A percentile compares a stretch with the other conserved stretches of the same genome.
Conservation (phyloP, 2,888 invertebrate genomes). For the Hipparchia semele region DNA sequence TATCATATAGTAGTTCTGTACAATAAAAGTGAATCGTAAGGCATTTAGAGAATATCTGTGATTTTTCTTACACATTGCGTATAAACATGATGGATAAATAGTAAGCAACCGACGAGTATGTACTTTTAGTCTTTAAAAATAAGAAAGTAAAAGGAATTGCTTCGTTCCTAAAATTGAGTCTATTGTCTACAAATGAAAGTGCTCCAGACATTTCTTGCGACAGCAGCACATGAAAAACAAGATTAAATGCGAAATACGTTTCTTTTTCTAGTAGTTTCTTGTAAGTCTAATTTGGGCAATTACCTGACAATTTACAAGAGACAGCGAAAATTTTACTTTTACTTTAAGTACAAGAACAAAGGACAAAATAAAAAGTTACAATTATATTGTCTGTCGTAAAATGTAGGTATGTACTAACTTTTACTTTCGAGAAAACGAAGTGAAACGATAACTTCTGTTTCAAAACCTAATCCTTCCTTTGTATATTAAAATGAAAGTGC, state of each 20-base stretch:
- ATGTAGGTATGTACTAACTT: conserved; percentile 1
- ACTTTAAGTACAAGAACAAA: conserved; percentile 1
- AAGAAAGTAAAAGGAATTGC: background rate
- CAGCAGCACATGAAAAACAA: background rate
- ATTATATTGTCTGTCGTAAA: conserved; percentile 1
- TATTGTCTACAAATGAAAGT: conserved; percentile 57
- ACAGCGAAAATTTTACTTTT: conserved; percentile 9
- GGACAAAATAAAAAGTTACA: background rate
- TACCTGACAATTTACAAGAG: conserved; percentile 3
- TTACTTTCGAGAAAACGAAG: conserved; percentile 23
- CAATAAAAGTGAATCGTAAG: conserved; percentile 7
- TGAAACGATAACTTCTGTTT: conserved; percentile 23
- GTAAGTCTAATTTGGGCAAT: conserved; percentile 45
- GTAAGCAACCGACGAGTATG: no score
- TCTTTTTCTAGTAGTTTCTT: conserved; percentile 8
- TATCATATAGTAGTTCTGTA: conserved; percentile 3
- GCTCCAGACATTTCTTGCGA: conserved; percentile 50
- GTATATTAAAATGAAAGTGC: conserved; percentile 19
- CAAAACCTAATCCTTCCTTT: conserved; percentile 22
- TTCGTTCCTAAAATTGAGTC: conserved; percentile 15
- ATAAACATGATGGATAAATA: no score
- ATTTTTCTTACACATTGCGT: background rate
- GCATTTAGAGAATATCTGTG: no score
- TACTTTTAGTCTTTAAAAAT: background rate
- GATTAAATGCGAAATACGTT: conserved; percentile 7